A percentile compares a stretch with the other conserved stretches of the same genome.
These are phyloP conservation scores for Enteromius anoplus DNA, from an alignment of 2,797 vertebrate species.

Conservation along the genomic window DNA sequence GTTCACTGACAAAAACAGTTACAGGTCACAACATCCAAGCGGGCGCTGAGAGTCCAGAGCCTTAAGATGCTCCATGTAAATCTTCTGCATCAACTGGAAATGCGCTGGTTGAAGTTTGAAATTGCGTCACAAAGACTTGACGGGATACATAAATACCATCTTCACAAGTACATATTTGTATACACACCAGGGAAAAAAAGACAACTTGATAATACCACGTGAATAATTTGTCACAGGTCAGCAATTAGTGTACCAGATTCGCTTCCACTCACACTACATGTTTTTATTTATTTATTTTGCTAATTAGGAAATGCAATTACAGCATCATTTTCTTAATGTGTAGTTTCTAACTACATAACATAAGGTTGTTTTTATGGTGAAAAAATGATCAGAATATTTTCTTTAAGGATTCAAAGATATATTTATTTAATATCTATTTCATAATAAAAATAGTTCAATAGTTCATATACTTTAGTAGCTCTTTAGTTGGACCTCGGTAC, in stretches of 20 bases:
- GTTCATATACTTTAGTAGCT: too few relatives aligned
- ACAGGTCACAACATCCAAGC: constrained; percentile 46
- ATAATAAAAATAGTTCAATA: background rate
- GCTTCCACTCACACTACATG: background rate
- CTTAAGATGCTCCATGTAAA: constrained; percentile 27
- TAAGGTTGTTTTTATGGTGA: background rate
- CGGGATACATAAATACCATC: background rate
- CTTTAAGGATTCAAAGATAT: background rate
- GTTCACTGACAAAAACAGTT: constrained; percentile 50
- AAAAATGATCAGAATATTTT: background rate
- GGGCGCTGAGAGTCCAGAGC: constrained; percentile 38
- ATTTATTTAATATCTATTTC: background rate
- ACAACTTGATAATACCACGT: background rate
- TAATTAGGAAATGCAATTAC: background rate
- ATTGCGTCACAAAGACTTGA: background rate
- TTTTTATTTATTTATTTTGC: too few relatives aligned
- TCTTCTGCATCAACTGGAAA: constrained; percentile 8
- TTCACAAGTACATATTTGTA: background rate
- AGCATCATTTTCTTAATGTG: background rate
- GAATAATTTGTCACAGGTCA: background rate
- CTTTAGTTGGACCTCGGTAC: background rate
- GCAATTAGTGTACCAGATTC: background rate
- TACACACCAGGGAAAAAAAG: background rate
- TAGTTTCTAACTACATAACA: background rate
- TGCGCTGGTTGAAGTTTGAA: background rate